A percentile compares a stretch with the other conserved stretches of the same genome.
Evolutionary conservation across 2,113 vertebrate genomes (phyloP).

Genomic region (Orthonyx spaldingii): DNA sequence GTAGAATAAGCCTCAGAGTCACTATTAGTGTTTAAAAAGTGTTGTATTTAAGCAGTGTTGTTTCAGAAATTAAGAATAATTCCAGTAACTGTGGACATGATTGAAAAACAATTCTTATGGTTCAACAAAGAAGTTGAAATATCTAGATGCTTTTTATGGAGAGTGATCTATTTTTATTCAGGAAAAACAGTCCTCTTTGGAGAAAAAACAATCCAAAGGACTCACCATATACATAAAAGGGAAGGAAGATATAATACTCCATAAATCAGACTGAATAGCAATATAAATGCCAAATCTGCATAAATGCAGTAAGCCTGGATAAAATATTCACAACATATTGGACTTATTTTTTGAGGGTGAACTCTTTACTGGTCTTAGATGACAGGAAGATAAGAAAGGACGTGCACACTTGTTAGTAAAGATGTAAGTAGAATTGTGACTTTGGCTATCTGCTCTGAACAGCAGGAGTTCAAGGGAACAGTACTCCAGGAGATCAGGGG

Average conservation of each 20-base stretch:
- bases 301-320: neutral
- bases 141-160: neutral
- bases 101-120: neutral
- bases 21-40: neutral
- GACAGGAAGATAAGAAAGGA: neutral
- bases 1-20: neutral
- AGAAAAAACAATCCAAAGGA: neutral
- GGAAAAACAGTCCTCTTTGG: neutral
- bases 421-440: neutral
- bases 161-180: neutral
- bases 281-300: neutral
- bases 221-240: neutral
- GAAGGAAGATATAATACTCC: neutral
- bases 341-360: neutral
- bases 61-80: neutral
- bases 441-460: neutral
- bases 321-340: neutral
- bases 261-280: neutral
- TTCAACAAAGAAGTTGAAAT: neutral
- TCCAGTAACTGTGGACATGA: neutral
- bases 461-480: neutral
- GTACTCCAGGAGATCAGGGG: neutral
- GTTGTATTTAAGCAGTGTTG: neutral
- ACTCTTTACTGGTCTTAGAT: neutral
- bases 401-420: neutral